These are phyloP conservation scores for Meliscaeva auricollis DNA, from an alignment of 2,888 invertebrate genomes.

Conservation along the genomic window DNA sequence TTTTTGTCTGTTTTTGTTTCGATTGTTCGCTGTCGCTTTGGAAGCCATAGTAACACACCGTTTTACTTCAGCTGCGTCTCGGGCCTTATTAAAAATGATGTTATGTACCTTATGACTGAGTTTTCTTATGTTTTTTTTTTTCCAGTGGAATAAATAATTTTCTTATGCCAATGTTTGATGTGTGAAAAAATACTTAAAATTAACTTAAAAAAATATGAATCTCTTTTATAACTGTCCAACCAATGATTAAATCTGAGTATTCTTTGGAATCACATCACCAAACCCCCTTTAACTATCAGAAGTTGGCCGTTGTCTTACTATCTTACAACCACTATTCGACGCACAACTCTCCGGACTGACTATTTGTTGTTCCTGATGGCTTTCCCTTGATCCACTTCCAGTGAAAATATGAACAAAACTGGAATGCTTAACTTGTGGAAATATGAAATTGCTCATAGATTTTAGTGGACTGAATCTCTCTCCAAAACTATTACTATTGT, in stretches of 20 bases:
- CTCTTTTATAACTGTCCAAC: conserved; percentile 22
- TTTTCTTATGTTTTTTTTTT: background rate
- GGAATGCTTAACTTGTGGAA: conserved; percentile 82
- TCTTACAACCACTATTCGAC: conserved; percentile 48
- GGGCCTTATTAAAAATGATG: too few relatives aligned
- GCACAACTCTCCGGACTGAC: conserved; percentile 47
- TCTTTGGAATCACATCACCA: conserved; percentile 19
- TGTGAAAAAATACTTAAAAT: background rate
- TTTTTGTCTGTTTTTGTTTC: too few relatives aligned
- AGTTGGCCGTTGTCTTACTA: conserved; percentile 31
- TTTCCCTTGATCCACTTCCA: conserved; percentile 75
- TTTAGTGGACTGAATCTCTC: conserved; percentile 84
- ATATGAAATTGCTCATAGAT: conserved; percentile 84
- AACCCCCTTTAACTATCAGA: conserved; percentile 65
- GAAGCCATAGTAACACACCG: too few relatives aligned
- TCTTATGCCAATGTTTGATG: background rate
- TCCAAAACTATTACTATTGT: conserved; percentile 78
- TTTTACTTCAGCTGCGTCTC: too few relatives aligned
- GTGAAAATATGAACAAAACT: conserved; percentile 83
- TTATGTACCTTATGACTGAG: background rate
- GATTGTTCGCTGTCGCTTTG: too few relatives aligned
- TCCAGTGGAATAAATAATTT: background rate
- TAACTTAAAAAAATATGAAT: conserved; percentile 41
- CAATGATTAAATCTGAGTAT: conserved; percentile 61
- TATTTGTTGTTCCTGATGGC: conserved; percentile 53